Base-by-base conservation (phyloP, 2,888 invertebrate species). In the Drosophila ochracea region DNA sequence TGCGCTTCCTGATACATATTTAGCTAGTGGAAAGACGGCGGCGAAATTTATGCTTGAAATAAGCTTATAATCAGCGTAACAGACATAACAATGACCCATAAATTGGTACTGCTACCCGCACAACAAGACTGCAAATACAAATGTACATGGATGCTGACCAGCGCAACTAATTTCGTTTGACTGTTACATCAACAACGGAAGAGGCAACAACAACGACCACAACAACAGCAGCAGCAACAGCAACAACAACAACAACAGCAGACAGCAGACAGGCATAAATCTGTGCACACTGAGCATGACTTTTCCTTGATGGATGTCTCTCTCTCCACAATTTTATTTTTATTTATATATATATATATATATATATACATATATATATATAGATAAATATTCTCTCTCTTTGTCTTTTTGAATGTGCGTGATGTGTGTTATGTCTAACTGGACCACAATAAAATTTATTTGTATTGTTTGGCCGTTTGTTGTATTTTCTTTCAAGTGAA, bases 371-470 rank as follows among this genome's bases (percentile, higher is more conserved):
- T 53, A 31, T 5, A 13, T 53, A 30, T 39, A 28, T 33, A 43
- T 13, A 35, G 11, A 30, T 11, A 10, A n/a, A n/a, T 30, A n/a
- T 52, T 62, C 33, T 41, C 33, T 31, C 39, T 31, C 50, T 39
- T n/a, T 54, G 50, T 58, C 53, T 66, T 11, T 31, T 30, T 21
- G 19, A 50, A 58, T 62, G 43, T 41, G 30, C 68, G 37, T 68
- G 43, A 25, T 62, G 37, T 62, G 31, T 62, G 53, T 21, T 19
- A 16, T 50, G 31, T 62, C 50, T 47, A 63, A 67, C 67, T 63
- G 43, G 62, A 63, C 67, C 62, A 80, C 81, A 82, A 82, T 78
- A 83, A 83, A 83, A 83, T 83, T 77, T 83, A 82, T 82, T 78
- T 78, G 71, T 78, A 72, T 82, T 80, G 53, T 80, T 66, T 62